Evolutionary conservation across 2,888 invertebrate genomes (phyloP), one percentile per base, ranked within the genome.

Genomic region (Hipparchia sbordonii): DNA sequence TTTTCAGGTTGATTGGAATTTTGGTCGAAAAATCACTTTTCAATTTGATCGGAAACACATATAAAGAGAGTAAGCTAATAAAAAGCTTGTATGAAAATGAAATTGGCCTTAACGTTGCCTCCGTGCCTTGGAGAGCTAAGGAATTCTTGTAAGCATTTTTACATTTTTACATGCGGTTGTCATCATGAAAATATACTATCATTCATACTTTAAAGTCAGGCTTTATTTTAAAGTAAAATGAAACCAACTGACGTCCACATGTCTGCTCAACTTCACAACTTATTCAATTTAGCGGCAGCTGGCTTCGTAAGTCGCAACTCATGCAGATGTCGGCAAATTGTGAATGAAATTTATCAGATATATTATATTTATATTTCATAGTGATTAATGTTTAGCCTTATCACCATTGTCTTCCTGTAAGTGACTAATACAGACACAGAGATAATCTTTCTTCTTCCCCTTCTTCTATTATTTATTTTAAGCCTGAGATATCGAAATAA

Each of bases 271-370:
- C 63, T 68, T 72, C 72, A 65, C 69, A 72, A 72, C 72, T 72
- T 72, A 72, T 68, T 69, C 72, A 72, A 72, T 72, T 72, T 72
- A 68, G 72, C 59, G 63, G 72, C 72, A 72, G 72, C 68, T 68
- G 72, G 62, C 68, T 60, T 52, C 52, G 69, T 69, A 69, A 69
- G 69, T 72, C 48, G 68, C 68, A 69, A 67, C 72, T 52, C 69
- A 69, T 61, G 69, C 69, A 69, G 68, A 72, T 63, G 62, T 45
- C 10, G 67, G 45, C 67, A 54, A 62, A 65, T 62, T 68, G 68
- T 57, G 68, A 72, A 65, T 51, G 62, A 68, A 63, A 62, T 52
- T 63, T 39, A 59, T 61, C 39, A 52, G 12, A 69, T 61, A 69
- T 61, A 5, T 61, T 61, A 60, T 60, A 60, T 39, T 33, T 13